Evolutionary conservation across 1,140 invertebrate genomes (phyloP).

Genomic region (Anadara kagoshimensis): DNA sequence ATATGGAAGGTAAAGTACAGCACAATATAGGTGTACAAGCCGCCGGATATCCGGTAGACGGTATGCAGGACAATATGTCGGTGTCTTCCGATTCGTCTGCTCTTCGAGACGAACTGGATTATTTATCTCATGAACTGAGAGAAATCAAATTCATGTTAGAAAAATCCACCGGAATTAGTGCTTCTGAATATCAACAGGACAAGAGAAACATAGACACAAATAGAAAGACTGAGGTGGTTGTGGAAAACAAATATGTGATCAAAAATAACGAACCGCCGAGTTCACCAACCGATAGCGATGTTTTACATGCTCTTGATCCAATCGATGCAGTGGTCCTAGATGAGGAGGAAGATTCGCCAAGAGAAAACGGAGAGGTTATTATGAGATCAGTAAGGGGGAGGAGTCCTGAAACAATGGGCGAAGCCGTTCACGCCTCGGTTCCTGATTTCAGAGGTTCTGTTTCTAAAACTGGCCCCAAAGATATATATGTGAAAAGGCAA

Average conservation of each 20-base stretch:
- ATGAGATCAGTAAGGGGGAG: background rate
- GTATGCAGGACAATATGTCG: constrained; percentile 29
- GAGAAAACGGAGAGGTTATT: background rate
- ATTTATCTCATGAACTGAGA: constrained; percentile 44
- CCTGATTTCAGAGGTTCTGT: constrained; percentile 37
- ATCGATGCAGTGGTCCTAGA: background rate
- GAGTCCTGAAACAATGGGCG: background rate
- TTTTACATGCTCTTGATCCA: background rate
- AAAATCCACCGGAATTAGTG: constrained; percentile 40
- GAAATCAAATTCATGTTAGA: constrained; percentile 45
- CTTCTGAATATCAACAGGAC: constrained; percentile 29
- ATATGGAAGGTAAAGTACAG: background rate
- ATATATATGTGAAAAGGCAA: constrained; percentile 2
- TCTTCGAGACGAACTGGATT: constrained; percentile 34
- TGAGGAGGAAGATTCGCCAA: background rate
- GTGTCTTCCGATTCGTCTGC: constrained; percentile 27
- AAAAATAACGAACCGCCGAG: constrained; percentile 1
- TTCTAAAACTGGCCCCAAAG: constrained; percentile 3
- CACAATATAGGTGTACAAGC: constrained; percentile 27
- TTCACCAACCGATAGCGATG: constrained; percentile 8
- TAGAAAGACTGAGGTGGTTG: background rate
- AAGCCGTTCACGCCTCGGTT: constrained; percentile 3
- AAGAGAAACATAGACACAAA: constrained; percentile 17
- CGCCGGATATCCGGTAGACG: background rate
- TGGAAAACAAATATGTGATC: background rate